Evolutionary conservation across 2,888 invertebrate species (phyloP).

Genomic region (Ametastegia equiseti): DNA sequence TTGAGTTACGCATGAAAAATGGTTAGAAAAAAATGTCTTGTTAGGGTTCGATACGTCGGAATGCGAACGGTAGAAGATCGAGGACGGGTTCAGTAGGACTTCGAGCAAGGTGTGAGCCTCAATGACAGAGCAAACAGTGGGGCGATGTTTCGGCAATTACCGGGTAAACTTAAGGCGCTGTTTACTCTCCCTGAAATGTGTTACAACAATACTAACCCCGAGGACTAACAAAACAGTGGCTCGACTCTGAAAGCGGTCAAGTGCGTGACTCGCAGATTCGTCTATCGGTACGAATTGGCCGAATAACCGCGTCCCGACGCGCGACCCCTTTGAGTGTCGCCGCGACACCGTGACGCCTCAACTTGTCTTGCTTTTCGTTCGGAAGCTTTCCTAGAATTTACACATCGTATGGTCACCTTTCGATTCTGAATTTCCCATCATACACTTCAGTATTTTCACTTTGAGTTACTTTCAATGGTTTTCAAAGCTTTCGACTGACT

Average conservation of each 20-base stretch:
- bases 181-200: constrained; percentile 65
- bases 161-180: constrained; percentile 61
- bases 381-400: constrained; percentile 20
- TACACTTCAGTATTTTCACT: too few relatives aligned
- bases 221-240: constrained; percentile 49
- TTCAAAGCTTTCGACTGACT: too few relatives aligned
- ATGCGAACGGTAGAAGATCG: constrained; percentile 25
- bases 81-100: constrained; percentile 29
- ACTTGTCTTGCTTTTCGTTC: constrained; percentile 11
- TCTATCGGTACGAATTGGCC: constrained; percentile 40
- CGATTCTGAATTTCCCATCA: too few relatives aligned
- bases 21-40: neutral
- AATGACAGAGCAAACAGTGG: constrained; percentile 71
- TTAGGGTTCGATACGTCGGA: neutral
- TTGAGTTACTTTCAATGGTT: too few relatives aligned
- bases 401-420: neutral
- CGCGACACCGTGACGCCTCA: constrained; percentile 39
- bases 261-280: constrained; percentile 41
- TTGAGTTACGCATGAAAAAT: neutral
- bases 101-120: constrained; percentile 59
- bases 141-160: constrained; percentile 70
- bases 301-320: constrained; percentile 3
- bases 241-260: constrained; percentile 29
- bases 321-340: constrained; percentile 23
- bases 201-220: constrained; percentile 61